Percentiles rank a stretch among this genome's conserved stretches.
These are phyloP conservation scores for Parasteatoda lunata DNA, from an alignment of 2,888 invertebrate species.

Conservation along the genomic window DNA sequence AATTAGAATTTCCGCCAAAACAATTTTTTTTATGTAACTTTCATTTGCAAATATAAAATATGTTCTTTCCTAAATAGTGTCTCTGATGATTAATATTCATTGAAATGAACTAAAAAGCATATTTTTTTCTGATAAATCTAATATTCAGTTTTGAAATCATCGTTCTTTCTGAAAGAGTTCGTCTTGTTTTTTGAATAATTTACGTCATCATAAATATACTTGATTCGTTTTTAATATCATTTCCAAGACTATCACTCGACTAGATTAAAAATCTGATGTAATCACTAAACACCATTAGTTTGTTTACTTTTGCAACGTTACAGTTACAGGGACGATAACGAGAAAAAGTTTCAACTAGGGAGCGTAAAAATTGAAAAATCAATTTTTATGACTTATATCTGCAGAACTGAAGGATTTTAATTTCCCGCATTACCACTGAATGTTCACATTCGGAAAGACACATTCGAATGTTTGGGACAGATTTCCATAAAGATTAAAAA, in stretches of 20 bases:
- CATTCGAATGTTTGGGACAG: background rate
- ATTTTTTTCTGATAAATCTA: too few relatives aligned
- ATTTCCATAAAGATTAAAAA: constrained; percentile 18
- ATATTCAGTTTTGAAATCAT: too few relatives aligned
- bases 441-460: background rate
- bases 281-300: constrained; percentile 65
- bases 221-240: constrained; percentile 63
- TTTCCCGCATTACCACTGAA: constrained; percentile 14
- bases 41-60: too few relatives aligned
- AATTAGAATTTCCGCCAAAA: too few relatives aligned
- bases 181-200: constrained; percentile 40
- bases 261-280: constrained; percentile 60
- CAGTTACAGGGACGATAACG: constrained; percentile 20
- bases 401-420: constrained; percentile 29
- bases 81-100: too few relatives aligned
- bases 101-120: too few relatives aligned
- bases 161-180: too few relatives aligned
- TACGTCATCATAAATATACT: constrained; percentile 51
- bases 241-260: constrained; percentile 45
- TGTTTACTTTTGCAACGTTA: constrained; percentile 51
- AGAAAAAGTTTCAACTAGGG: constrained; percentile 14
- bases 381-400: constrained; percentile 53
- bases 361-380: constrained; percentile 51
- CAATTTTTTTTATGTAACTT: too few relatives aligned
- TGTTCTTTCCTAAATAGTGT: too few relatives aligned